Percentiles rank a stretch among this genome's conserved stretches.
phyloP scores from a whole-genome alignment of 92 coral and sea anemone species.

The Galaxea fascicularis region DNA sequence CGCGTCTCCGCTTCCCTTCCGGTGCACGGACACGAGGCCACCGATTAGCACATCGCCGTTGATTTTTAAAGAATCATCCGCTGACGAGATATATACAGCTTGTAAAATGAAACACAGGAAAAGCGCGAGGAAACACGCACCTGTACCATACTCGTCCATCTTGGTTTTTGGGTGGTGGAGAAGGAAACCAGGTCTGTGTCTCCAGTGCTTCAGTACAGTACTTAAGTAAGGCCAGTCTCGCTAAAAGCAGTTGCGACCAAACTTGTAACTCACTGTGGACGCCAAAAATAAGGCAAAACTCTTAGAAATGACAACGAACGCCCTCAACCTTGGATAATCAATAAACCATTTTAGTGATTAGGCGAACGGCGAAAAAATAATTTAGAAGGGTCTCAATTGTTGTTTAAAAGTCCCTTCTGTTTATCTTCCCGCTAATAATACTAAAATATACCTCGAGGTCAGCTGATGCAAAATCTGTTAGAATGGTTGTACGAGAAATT shows the following conservation, averaged over 20 bases:
- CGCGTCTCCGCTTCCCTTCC: conserved; percentile 17
- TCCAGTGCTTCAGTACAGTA: not conserved
- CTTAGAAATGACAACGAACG: not conserved
- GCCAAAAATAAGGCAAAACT: not conserved
- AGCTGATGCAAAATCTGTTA: not conserved
- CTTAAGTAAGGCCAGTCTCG: not conserved
- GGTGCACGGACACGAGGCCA: conserved; percentile 40
- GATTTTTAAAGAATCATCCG: conserved; percentile 28
- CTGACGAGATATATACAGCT: conserved; percentile 4
- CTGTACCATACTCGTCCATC: not conserved
- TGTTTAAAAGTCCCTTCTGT: not conserved
- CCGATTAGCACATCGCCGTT: conserved; percentile 39
- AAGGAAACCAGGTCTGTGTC: not conserved
- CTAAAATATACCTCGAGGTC: conserved; percentile 15
- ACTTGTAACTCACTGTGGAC: conserved; percentile 9
- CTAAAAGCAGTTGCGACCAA: not conserved
- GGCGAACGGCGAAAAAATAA: conserved; percentile 6
- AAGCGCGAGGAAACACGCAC: not conserved
- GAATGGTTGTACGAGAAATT: not conserved
- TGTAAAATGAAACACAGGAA: not conserved
- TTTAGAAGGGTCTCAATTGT: conserved; percentile 14
- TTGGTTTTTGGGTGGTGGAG: not conserved
- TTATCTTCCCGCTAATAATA: conserved; percentile 9
- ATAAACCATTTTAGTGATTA: conserved; percentile 18
- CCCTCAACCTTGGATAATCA: conserved; percentile 5